Percentiles rank a stretch among this genome's conserved stretches.
Conservation (phyloP, 2,888 invertebrate species). For the Sclerodermus sp. region DNA sequence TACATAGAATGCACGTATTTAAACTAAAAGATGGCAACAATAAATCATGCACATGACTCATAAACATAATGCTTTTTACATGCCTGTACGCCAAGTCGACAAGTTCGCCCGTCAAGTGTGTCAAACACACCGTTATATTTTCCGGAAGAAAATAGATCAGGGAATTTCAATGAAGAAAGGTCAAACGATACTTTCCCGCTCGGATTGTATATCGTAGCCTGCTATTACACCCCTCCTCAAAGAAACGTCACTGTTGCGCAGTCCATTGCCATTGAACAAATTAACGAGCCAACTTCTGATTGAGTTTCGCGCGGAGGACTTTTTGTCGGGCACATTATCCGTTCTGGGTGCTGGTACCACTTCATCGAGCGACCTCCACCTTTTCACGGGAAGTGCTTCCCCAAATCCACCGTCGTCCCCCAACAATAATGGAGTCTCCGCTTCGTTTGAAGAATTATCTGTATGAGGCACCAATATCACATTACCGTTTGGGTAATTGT, state of each 20-base stretch:
- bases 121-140: background rate
- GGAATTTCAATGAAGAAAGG: background rate
- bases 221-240: slow-evolving; percentile 61
- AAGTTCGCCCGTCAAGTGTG: background rate
- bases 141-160: background rate
- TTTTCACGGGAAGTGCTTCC: slow-evolving; percentile 58
- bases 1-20: slow-evolving; percentile 50
- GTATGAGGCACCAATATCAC: slow-evolving; percentile 51
- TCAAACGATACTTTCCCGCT: slow-evolving; percentile 66
- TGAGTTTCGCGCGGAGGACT: slow-evolving; percentile 65
- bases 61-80: slow-evolving; percentile 24
- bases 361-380: slow-evolving; percentile 77
- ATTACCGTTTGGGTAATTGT: slow-evolving; percentile 63
- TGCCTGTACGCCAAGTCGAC: slow-evolving; percentile 9
- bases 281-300: slow-evolving; percentile 76
- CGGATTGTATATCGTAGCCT: slow-evolving; percentile 63
- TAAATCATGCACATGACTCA: slow-evolving; percentile 39
- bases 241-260: slow-evolving; percentile 68
- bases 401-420: slow-evolving; percentile 51
- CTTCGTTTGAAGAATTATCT: slow-evolving; percentile 47
- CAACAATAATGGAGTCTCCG: slow-evolving; percentile 57
- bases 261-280: slow-evolving; percentile 72
- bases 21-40: slow-evolving; percentile 46
- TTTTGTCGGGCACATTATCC: slow-evolving; percentile 61
- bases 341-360: slow-evolving; percentile 61